A percentile compares a stretch with the other conserved stretches of the same genome.
Conservation (phyloP, 1,140 invertebrate genomes). For the Anoplophora glabripennis region DNA sequence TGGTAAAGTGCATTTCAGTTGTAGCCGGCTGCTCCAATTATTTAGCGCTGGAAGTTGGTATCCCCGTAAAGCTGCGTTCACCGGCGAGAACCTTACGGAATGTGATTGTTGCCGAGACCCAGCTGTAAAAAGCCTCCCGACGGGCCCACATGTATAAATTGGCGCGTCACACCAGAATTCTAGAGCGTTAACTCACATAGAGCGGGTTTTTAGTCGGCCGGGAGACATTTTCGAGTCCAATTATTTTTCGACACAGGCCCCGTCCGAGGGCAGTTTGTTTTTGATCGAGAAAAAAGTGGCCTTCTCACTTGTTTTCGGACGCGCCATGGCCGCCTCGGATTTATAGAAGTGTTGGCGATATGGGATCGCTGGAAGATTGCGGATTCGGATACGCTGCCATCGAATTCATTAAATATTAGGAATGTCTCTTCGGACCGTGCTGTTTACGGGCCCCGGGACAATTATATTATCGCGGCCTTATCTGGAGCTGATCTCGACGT, state of each 20-base stretch:
- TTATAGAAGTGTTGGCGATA: constrained; percentile 34
- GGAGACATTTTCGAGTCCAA: constrained; percentile 38
- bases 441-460: too few relatives aligned
- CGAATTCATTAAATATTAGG: constrained; percentile 32
- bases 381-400: constrained; percentile 23
- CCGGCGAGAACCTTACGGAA: constrained; percentile 8
- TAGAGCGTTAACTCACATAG: constrained; percentile 41
- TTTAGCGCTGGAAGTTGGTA: background rate
- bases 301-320: constrained; percentile 36
- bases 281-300: constrained; percentile 35
- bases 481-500: too few relatives aligned
- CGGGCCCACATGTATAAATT: constrained; percentile 38
- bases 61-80: background rate
- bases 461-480: too few relatives aligned
- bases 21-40: too few relatives aligned
- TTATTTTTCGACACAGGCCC: constrained; percentile 41
- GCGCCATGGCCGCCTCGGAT: constrained; percentile 29
- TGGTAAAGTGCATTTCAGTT: too few relatives aligned
- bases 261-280: constrained; percentile 37
- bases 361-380: constrained; percentile 24
- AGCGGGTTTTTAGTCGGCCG: constrained; percentile 33
- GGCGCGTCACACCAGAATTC: constrained; percentile 41
- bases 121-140: constrained; percentile 27
- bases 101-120: constrained; percentile 12
- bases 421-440: constrained; percentile 8